Conservation (phyloP, 2,888 invertebrate genomes). For the Portevinia maculata region DNA sequence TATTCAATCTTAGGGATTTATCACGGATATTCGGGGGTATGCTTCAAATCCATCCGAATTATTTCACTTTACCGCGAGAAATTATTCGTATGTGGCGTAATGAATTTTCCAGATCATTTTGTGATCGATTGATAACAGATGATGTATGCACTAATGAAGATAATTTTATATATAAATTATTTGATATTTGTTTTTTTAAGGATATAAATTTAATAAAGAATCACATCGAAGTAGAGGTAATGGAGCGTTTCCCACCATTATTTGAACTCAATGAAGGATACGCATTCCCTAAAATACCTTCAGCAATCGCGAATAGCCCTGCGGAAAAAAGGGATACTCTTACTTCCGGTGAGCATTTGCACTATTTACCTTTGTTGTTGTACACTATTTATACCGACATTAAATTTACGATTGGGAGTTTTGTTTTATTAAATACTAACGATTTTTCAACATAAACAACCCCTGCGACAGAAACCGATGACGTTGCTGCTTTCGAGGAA, state of each 20-base stretch:
- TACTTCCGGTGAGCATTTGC: slow-evolving; percentile 9
- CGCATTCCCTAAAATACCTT: slow-evolving; percentile 75
- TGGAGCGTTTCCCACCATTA: slow-evolving; percentile 81
- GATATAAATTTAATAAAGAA: slow-evolving; percentile 87
- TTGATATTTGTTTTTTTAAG: slow-evolving; percentile 79
- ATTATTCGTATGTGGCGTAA: slow-evolving; percentile 95
- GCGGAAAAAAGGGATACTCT: slow-evolving; percentile 45
- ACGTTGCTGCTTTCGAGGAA: slow-evolving; percentile 19
- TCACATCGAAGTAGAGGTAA: slow-evolving; percentile 86
- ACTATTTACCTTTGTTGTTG: neutral
- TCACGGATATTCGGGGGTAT: slow-evolving; percentile 93
- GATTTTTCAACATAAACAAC: neutral
- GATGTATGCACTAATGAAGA: slow-evolving; percentile 83
- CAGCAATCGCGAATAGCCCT: slow-evolving; percentile 59
- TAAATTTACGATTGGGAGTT: neutral
- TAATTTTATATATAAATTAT: neutral
- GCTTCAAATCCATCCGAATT: slow-evolving; percentile 88
- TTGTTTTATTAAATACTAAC: neutral
- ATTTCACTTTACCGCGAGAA: slow-evolving; percentile 87
- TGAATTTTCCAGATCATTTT: slow-evolving; percentile 93
- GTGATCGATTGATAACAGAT: slow-evolving; percentile 91
- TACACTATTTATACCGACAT: no score
- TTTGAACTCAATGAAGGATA: slow-evolving; percentile 79
- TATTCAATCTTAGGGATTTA: slow-evolving; percentile 95
- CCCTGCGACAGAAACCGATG: neutral